These are phyloP conservation scores for Drosophila borealis DNA, from an alignment of 2,888 invertebrate species.

Conservation along the genomic window DNA sequence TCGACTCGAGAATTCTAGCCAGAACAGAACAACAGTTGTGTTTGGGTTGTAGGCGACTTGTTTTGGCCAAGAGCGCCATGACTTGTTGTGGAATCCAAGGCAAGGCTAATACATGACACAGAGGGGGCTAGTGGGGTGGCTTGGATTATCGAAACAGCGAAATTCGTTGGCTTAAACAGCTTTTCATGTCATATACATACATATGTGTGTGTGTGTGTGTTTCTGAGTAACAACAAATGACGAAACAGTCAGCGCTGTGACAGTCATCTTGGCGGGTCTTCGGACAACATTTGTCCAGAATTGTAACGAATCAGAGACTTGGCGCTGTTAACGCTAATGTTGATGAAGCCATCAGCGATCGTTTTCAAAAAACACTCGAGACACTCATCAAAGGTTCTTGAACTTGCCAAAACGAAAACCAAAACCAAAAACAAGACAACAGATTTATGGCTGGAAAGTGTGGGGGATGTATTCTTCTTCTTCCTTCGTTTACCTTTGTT, in stretches of 20 bases:
- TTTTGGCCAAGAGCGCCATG: constrained; percentile 76
- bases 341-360: constrained; percentile 60
- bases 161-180: constrained; percentile 70
- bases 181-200: constrained; percentile 24
- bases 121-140: constrained; percentile 2
- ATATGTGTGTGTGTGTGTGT: constrained; percentile 10
- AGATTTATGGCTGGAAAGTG: constrained; percentile 59
- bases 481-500: constrained; percentile 3
- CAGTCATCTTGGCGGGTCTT: constrained; percentile 9
- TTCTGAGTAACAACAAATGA: constrained; percentile 42
- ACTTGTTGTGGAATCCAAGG: constrained; percentile 75
- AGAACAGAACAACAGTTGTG: constrained; percentile 51
- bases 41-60: constrained; percentile 71
- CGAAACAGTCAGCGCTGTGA: constrained; percentile 35
- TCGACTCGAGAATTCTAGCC: constrained; percentile 22
- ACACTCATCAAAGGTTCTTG: constrained; percentile 69
- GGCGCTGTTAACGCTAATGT: constrained; percentile 19
- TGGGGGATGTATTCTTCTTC: constrained; percentile 43
- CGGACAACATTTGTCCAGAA: constrained; percentile 26
- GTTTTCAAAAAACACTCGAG: constrained; percentile 52
- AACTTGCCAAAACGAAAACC: constrained; percentile 51
- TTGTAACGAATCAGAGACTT: constrained; percentile 46
- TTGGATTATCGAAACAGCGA: constrained; percentile 52
- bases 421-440: constrained; percentile 4
- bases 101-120: constrained; percentile 51